Evolutionary conservation across 92 coral and sea anemone species (phyloP).

Genomic region (Porites rus): DNA sequence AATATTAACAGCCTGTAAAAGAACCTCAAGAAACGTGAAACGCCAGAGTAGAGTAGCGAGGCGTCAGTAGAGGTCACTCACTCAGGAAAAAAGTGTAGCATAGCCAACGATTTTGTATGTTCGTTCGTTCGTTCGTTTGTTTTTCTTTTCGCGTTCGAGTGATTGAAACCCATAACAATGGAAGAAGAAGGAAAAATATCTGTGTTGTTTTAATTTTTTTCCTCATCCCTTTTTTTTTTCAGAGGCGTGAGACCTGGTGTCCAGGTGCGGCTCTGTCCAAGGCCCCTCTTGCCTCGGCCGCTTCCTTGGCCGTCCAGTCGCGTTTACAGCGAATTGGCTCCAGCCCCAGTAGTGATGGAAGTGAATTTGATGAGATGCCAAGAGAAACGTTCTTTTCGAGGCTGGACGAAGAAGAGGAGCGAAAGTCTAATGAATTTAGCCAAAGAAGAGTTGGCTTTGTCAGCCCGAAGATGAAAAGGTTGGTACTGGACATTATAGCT

Average conservation of each 20-base stretch:
- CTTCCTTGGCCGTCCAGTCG: conserved; percentile 39
- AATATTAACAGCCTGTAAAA: too few species aligned
- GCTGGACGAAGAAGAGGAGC: conserved; percentile 46
- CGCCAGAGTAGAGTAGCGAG: too few species aligned
- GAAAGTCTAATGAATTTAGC: neutral
- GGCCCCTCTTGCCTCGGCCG: conserved; percentile 60
- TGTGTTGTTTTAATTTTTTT: too few species aligned
- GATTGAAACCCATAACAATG: too few species aligned
- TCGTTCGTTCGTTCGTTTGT: too few species aligned
- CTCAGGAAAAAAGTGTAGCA: too few species aligned
- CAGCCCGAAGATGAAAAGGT: conserved; percentile 17
- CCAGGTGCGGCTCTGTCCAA: conserved; percentile 73
- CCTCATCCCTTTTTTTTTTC: neutral
- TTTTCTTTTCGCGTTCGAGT: too few species aligned
- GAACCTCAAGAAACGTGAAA: too few species aligned
- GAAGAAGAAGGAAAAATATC: too few species aligned
- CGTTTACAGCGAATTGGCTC: conserved; percentile 30
- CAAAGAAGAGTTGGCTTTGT: conserved; percentile 24
- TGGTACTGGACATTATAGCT: neutral
- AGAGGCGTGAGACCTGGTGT: conserved; percentile 86
- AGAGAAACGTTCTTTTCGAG: conserved; percentile 32
- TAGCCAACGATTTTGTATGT: too few species aligned
- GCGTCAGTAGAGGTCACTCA: too few species aligned
- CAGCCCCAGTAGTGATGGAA: conserved; percentile 53
- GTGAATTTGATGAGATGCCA: conserved; percentile 28